These are phyloP conservation scores for Astreopora myriophthalma DNA, from an alignment of 64 coral and sea anemone genomes.

Conservation along the genomic window DNA sequence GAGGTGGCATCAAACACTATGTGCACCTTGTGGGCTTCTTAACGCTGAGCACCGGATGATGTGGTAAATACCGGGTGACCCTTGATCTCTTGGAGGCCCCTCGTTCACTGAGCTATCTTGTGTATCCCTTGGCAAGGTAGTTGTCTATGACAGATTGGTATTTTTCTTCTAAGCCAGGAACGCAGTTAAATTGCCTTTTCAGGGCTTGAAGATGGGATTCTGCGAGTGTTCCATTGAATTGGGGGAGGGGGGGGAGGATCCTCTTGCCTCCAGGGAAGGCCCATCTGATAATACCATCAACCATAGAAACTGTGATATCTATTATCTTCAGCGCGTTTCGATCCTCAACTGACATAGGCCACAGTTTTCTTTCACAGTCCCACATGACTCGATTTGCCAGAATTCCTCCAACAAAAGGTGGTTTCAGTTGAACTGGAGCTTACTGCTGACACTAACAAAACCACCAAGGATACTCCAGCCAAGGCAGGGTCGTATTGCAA, in stretches of 20 bases:
- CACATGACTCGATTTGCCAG: slow-evolving; percentile 36
- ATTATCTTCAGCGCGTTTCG: background rate
- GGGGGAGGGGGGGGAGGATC: background rate
- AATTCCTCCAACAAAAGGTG: slow-evolving; percentile 16
- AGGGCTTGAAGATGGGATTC: background rate
- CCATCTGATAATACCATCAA: slow-evolving; percentile 9
- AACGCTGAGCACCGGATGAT: background rate
- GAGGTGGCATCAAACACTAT: slow-evolving; percentile 64
- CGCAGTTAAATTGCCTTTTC: background rate
- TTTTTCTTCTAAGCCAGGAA: background rate
- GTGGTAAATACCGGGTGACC: slow-evolving; percentile 15
- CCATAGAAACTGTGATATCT: background rate
- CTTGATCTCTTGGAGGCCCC: background rate
- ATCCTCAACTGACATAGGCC: background rate
- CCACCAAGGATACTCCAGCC: slow-evolving; percentile 47
- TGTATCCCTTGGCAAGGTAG: background rate
- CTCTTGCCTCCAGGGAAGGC: slow-evolving; percentile 12
- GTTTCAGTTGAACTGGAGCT: background rate
- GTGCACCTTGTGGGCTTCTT: slow-evolving; percentile 46
- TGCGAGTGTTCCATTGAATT: background rate
- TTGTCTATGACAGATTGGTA: background rate
- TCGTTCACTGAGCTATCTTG: background rate
- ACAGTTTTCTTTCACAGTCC: background rate
- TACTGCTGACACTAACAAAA: background rate
- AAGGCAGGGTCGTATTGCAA: slow-evolving; percentile 36